Percentiles rank a stretch among this genome's conserved stretches.
Conservation (phyloP, 2,797 vertebrate genomes). For the Manis crassicaudata region DNA sequence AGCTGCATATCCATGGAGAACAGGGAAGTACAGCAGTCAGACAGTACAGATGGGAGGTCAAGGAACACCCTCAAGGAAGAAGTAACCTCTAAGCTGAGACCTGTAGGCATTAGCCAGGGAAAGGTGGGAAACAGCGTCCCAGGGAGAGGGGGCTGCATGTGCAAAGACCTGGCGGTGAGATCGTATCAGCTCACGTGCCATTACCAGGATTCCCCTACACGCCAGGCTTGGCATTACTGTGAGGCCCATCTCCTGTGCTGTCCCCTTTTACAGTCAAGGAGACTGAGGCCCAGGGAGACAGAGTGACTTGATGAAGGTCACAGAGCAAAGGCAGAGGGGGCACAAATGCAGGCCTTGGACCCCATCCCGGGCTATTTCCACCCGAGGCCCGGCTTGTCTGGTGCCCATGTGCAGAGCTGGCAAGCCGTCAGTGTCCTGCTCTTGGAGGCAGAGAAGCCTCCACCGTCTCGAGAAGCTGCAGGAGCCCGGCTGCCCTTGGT, state of each 20-base stretch:
- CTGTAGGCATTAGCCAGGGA: fast-evolving
- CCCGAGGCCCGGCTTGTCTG: fast-evolving
- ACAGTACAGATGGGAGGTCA: fast-evolving
- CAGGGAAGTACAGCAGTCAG: background rate
- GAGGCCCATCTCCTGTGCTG: fast-evolving
- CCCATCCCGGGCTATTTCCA: fast-evolving
- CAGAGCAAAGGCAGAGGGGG: background rate
- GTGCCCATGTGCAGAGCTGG: fast-evolving
- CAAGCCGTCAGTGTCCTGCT: background rate
- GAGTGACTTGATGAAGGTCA: background rate
- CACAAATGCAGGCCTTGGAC: fast-evolving
- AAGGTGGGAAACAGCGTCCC: background rate
- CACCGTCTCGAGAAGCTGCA: fast-evolving
- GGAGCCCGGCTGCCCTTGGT: background rate
- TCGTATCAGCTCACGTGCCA: fast-evolving
- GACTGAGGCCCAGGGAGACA: background rate
- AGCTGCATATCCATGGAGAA: fast-evolving
- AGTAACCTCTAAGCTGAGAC: background rate
- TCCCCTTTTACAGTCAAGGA: background rate
- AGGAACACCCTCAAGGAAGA: background rate
- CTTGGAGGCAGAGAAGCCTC: background rate
- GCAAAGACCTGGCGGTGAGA: background rate
- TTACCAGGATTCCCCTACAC: fast-evolving
- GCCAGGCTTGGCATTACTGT: fast-evolving
- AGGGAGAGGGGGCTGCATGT: background rate